Conservation (phyloP, 2,113 vertebrate genomes). For the Struthio camelus region DNA sequence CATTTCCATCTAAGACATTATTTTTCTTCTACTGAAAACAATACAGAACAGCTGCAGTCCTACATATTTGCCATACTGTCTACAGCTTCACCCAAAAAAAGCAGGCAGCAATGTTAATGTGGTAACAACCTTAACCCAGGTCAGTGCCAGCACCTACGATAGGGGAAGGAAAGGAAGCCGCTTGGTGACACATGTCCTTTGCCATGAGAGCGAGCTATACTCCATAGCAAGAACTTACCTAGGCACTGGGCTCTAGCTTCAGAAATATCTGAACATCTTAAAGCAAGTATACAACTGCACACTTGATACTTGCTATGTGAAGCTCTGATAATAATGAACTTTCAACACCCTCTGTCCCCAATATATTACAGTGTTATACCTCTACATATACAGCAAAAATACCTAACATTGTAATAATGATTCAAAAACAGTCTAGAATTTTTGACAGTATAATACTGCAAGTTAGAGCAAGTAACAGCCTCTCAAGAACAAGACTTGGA, state of each 20-base stretch:
- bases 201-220: background rate
- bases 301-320: accelerated
- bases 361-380: accelerated
- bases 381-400: background rate
- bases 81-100: background rate
- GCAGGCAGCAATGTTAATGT: background rate
- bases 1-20: background rate
- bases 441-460: background rate
- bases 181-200: accelerated
- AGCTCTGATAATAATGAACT: accelerated
- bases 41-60: background rate
- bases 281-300: background rate
- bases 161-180: background rate
- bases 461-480: accelerated
- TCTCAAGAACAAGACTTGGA: background rate
- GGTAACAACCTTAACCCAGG: background rate
- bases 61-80: accelerated
- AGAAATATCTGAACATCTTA: background rate
- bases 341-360: background rate
- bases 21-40: background rate
- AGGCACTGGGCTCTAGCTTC: background rate
- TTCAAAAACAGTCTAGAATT: background rate
- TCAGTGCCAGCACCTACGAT: background rate
- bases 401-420: background rate
- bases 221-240: background rate